Evolutionary conservation across 2,113 vertebrate genomes (phyloP).

Genomic region (Lipotes vexillifer): DNA sequence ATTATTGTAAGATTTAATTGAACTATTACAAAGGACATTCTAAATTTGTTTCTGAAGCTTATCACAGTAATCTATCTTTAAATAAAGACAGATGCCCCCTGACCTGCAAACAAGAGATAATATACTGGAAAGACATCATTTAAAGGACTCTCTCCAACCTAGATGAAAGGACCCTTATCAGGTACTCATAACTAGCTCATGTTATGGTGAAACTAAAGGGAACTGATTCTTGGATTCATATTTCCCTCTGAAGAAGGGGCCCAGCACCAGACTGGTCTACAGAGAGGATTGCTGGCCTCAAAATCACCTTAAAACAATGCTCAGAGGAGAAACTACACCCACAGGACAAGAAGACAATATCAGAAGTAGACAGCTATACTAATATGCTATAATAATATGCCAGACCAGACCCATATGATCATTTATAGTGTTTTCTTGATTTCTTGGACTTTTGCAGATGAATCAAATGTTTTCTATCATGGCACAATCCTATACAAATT

Average conservation of each 20-base stretch:
- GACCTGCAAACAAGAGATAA: neutral
- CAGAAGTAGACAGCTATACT: neutral
- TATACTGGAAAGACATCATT: neutral
- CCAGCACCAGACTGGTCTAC: neutral
- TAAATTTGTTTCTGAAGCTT: neutral
- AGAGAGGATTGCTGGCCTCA: neutral
- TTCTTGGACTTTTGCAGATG: neutral
- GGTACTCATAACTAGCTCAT: neutral
- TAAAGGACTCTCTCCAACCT: neutral
- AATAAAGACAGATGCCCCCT: neutral
- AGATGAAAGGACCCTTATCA: neutral
- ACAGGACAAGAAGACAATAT: neutral
- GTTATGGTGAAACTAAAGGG: neutral
- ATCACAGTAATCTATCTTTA: neutral
- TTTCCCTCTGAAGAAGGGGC: neutral
- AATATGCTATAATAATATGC: neutral
- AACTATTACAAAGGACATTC: neutral
- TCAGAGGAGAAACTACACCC: neutral
- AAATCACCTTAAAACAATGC: neutral
- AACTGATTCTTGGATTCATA: neutral
- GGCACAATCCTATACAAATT: neutral
- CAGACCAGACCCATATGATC: neutral
- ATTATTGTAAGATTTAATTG: neutral
- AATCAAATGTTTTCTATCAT: neutral
- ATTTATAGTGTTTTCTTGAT: neutral